Evolutionary conservation across 1,140 invertebrate species (phyloP).

Genomic region (Leptestheria dahalacensis): DNA sequence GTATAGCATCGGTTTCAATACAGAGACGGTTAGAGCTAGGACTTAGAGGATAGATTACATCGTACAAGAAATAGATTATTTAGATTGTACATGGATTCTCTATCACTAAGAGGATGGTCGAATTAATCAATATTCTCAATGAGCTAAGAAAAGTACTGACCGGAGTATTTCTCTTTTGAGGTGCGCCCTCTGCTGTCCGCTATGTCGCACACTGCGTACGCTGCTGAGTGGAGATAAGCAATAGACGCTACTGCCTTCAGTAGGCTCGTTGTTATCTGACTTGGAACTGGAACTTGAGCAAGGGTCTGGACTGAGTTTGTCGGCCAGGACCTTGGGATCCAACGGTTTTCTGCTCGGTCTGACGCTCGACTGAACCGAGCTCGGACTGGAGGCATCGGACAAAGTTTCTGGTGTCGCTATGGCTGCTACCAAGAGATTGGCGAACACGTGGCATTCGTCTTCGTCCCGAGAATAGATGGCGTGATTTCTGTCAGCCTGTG

Average conservation of each 20-base stretch:
- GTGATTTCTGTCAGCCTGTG: not conserved
- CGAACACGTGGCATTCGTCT: not conserved
- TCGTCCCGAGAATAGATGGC: not conserved
- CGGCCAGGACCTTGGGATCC: not conserved
- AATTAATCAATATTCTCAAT: too few species aligned
- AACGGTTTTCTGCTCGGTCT: not conserved
- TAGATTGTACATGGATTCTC: too few species aligned
- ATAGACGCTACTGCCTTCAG: conserved; percentile 11
- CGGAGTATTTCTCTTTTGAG: conserved; percentile 13
- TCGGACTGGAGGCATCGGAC: conserved; percentile 52
- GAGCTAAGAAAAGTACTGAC: too few species aligned
- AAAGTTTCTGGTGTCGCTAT: conserved; percentile 71
- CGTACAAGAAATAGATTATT: too few species aligned
- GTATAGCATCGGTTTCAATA: too few species aligned
- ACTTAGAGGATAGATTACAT: too few species aligned
- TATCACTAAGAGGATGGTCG: too few species aligned
- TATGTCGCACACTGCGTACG: not conserved
- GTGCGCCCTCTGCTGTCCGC: not conserved
- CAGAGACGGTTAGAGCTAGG: too few species aligned
- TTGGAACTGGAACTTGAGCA: conserved; percentile 38
- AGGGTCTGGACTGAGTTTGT: conserved; percentile 17
- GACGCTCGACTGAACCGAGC: conserved; percentile 21
- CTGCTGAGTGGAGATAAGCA: conserved; percentile 10
- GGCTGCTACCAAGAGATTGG: conserved; percentile 32
- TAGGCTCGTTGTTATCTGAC: conserved; percentile 1